Base-by-base conservation (phyloP, 2,113 vertebrate genomes). In the Perca flavescens region DNA sequence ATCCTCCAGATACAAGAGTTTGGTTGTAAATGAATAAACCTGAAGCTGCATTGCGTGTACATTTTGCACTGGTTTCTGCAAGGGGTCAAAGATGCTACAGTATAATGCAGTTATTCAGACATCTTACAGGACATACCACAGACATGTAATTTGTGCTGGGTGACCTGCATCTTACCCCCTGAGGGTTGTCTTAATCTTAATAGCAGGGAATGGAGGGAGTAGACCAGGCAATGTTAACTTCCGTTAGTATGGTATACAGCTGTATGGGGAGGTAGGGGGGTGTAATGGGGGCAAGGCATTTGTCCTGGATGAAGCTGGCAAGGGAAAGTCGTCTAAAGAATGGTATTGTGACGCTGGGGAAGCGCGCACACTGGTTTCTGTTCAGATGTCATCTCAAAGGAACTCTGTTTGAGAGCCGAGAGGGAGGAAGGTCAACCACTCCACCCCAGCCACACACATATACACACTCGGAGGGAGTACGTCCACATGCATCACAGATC, bases 381-480 rank as follows among this genome's bases (percentile, higher is more conserved):
- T 93, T 95, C 87, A 88, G 76, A 82, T 86, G 91, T 93, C 90
- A 90, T 81, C 81, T 93, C 82, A 93, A 88, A 92, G 91, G 86
- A 90, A 91, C 88, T 90, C 85, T 92, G 87, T 93, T 86, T 88
- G 86, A 67, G 66, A 58, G 75, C 66, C 3, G 49, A 68, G 80
- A 86, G 88, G 80, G 84, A 89, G 79, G 83, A 88, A 91, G 90
- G 91, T 93, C 87, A 86, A 28, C 73, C 46, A 4, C 76, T 80
- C 70, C 77, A 47, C 40, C 56, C 25, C 60, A 58, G 70, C 62
- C 19, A 47, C 79, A 75, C 62, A 73, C 19, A 56, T 73, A 77
- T 70, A 77, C 80, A 69, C 77, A 72, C 69, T 22, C 31, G 15
- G 6, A 57, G 71, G 58, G 47, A 80, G 64, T 31, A 40, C 21